These are phyloP conservation scores for Pseudeuparius sepicola DNA, from an alignment of 2,888 invertebrate genomes.

Conservation along the genomic window DNA sequence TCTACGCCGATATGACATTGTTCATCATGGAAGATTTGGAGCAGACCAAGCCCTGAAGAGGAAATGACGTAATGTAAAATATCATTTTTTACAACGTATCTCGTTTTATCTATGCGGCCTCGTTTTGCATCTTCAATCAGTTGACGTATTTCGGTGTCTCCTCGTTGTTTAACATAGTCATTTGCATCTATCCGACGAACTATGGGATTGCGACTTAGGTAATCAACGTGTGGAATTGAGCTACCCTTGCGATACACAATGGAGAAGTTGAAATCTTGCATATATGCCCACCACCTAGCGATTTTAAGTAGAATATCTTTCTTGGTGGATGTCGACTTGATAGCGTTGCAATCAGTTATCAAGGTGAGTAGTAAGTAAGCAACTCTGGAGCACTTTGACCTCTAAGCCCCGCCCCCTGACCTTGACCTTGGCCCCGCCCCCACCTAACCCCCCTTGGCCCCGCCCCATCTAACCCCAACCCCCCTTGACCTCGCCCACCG, in stretches of 20 bases:
- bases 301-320: slow-evolving; percentile 24
- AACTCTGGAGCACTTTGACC: too few relatives aligned
- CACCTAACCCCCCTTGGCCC: too few relatives aligned
- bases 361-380: too few relatives aligned
- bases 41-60: slow-evolving; percentile 21
- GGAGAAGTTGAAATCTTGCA: slow-evolving; percentile 25
- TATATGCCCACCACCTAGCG: slow-evolving; percentile 29
- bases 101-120: slow-evolving; percentile 15
- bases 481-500: too few relatives aligned
- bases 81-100: slow-evolving; percentile 15
- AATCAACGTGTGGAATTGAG: slow-evolving; percentile 17
- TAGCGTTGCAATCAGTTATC: slow-evolving; percentile 8
- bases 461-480: too few relatives aligned
- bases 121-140: slow-evolving; percentile 13
- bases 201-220: slow-evolving; percentile 19
- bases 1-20: slow-evolving; percentile 22
- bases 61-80: slow-evolving; percentile 15
- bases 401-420: too few relatives aligned
- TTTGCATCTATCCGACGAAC: slow-evolving; percentile 4
- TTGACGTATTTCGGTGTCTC: slow-evolving; percentile 14
- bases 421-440: too few relatives aligned
- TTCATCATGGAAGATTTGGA: slow-evolving; percentile 24
- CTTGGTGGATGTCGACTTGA: too few relatives aligned
- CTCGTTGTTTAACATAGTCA: slow-evolving; percentile 17
- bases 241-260: slow-evolving; percentile 19